Evolutionary conservation across 2,888 invertebrate species (phyloP).

Genomic region (Microdon myrmicae): DNA sequence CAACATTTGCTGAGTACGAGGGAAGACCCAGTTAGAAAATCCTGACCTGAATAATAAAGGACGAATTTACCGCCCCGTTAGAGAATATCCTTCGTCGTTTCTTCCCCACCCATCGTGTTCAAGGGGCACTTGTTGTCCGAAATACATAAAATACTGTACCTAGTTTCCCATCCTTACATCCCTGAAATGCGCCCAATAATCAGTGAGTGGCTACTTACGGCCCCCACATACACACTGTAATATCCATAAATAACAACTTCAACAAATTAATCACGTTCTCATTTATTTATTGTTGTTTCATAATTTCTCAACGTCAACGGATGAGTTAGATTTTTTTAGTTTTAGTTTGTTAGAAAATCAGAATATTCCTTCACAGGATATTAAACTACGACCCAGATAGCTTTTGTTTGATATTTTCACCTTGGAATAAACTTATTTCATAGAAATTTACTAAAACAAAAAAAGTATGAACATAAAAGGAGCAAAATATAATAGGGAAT

Average conservation of each 20-base stretch:
- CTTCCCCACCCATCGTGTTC: constrained; percentile 17
- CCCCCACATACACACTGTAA: too few species aligned
- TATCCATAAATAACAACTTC: constrained; percentile 25
- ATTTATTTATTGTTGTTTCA: too few species aligned
- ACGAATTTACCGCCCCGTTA: not conserved
- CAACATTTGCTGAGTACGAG: constrained; percentile 11
- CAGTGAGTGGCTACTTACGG: too few species aligned
- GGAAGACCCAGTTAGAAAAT: constrained; percentile 3
- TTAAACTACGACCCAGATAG: constrained; percentile 7
- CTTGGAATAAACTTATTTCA: too few species aligned
- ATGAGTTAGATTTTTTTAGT: too few species aligned
- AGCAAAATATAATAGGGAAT: not conserved
- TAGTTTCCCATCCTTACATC: too few species aligned
- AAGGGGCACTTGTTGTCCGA: constrained; percentile 34
- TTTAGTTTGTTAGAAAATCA: constrained; percentile 35
- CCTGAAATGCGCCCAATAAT: too few species aligned
- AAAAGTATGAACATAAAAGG: too few species aligned
- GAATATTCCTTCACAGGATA: constrained; percentile 30
- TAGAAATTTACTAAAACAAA: not conserved
- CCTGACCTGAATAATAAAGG: constrained; percentile 41
- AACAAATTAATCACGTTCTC: constrained; percentile 44
- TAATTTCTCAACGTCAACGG: too few species aligned
- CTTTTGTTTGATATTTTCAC: constrained; percentile 2
- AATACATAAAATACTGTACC: constrained; percentile 45
- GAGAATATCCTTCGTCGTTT: constrained; percentile 10